These are phyloP conservation scores for Apoda limacodes DNA, from an alignment of 2,888 invertebrate genomes.

Conservation along the genomic window DNA sequence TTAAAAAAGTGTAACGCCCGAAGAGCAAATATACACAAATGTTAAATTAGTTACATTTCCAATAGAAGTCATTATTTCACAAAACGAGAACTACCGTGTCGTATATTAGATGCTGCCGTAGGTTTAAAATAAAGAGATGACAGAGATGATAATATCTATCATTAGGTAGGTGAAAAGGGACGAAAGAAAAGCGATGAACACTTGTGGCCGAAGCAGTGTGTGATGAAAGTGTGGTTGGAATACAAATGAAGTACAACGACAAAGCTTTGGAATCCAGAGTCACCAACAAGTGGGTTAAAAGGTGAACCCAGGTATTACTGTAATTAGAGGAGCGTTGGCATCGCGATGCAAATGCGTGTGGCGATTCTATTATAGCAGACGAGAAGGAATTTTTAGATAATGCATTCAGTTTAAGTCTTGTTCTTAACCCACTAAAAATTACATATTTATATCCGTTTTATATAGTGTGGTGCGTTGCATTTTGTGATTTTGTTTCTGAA, in stretches of 20 bases:
- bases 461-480: no score
- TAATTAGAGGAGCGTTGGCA: slow-evolving; percentile 51
- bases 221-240: slow-evolving; percentile 43
- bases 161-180: slow-evolving; percentile 31
- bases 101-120: no score
- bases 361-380: no score
- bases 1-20: slow-evolving; percentile 51
- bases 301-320: slow-evolving; percentile 58
- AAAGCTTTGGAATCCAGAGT: slow-evolving; percentile 55
- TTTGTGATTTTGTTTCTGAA: no score
- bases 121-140: slow-evolving; percentile 45
- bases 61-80: slow-evolving; percentile 31
- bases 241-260: slow-evolving; percentile 47
- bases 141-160: slow-evolving; percentile 30
- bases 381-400: no score
- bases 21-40: slow-evolving; percentile 42
- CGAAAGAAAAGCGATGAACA: slow-evolving; percentile 38
- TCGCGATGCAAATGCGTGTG: slow-evolving; percentile 46
- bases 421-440: no score
- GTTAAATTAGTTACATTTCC: no score
- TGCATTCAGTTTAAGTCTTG: no score
- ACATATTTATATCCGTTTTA: no score
- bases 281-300: slow-evolving; percentile 60
- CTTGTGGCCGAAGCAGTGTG: slow-evolving; percentile 49
- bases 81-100: slow-evolving; percentile 35